Base-by-base conservation (phyloP, 2,113 vertebrate species). In the Rhodinocichla rosea region DNA sequence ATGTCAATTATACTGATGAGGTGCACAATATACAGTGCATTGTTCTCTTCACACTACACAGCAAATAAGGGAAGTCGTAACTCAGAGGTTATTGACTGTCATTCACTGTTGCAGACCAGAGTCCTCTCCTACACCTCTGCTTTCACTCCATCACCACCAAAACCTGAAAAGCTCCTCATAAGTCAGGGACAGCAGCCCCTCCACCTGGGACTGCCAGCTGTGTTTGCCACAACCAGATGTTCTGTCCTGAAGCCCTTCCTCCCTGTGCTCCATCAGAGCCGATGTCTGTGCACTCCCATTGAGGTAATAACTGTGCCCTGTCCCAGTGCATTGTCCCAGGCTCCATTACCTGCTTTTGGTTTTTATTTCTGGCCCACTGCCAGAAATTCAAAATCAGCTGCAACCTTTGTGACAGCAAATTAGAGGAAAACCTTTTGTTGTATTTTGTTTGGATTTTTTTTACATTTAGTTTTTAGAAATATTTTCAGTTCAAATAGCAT, bases 301-400 rank as follows among this genome's bases (percentile, higher is more conserved):
- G 15, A 6, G 10, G 59, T 11, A 56, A 69, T 1, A 69, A 13
- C 26, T 32, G 20, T 24, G 28, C 68, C 30, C 27, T 22, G 14
- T 39, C 35, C 32, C 35, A 63, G 3, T 0, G 0, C 4, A 0
- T 13, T 7, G 1, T 73, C 44, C 47, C 16, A 75, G 39, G 4
- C 8, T 11, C 10, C 0, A 0, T 23, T 42, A n/a, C 33, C 56
- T 78, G 45, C 52, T 67, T 57, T 59, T 49, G 10, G 0, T 16
- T 84, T 80, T 91, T 52, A 47, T 55, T 33, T 55, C 53, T 33
- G 53, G 35, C 8, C 17, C 19, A 32, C 20, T 68, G 27, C 3
- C 49, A 44, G 30, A 70, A 59, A 42, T 33, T 45, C 63, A 77
- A 89, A 95, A 69, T 69, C n/a, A 62, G 7, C 59, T 64, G 15